These are phyloP conservation scores for Lateolabrax maculatus DNA, from an alignment of 2,797 vertebrate species.

Conservation along the genomic window DNA sequence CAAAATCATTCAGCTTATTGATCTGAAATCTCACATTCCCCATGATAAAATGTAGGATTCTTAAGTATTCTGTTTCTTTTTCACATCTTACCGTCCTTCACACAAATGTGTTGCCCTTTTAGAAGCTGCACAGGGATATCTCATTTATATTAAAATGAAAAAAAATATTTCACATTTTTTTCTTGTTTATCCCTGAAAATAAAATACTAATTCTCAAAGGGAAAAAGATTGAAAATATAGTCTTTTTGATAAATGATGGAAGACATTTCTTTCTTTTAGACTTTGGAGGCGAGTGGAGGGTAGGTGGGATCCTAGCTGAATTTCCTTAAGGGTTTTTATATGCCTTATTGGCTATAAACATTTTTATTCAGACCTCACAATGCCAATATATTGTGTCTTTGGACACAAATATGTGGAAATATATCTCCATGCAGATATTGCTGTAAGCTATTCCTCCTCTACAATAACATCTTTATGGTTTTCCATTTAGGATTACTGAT, in stretches of 20 bases:
- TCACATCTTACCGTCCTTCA: not conserved
- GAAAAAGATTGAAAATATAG: not conserved
- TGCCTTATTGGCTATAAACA: not conserved
- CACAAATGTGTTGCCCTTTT: not conserved
- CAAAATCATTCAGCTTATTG: no score
- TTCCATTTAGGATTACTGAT: not conserved
- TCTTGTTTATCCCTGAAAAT: not conserved
- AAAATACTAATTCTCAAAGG: not conserved
- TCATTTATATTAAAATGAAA: not conserved
- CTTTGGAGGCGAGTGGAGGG: no score
- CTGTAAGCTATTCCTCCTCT: not conserved
- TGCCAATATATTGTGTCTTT: not conserved
- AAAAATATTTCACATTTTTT: not conserved
- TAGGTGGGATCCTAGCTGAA: not conserved
- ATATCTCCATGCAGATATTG: not conserved
- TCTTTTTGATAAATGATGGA: not conserved
- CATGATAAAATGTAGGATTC: not conserved
- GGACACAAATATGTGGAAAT: not conserved
- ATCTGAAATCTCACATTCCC: not conserved
- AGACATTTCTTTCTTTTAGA: no score
- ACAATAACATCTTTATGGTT: not conserved
- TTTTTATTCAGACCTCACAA: constrained; percentile 12
- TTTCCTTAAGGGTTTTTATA: constrained; percentile 6
- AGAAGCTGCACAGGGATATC: not conserved
- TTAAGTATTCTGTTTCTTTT: not conserved